These are phyloP conservation scores for Gadopsis bispinosus DNA, from an alignment of 2,797 vertebrate genomes.

Conservation along the genomic window DNA sequence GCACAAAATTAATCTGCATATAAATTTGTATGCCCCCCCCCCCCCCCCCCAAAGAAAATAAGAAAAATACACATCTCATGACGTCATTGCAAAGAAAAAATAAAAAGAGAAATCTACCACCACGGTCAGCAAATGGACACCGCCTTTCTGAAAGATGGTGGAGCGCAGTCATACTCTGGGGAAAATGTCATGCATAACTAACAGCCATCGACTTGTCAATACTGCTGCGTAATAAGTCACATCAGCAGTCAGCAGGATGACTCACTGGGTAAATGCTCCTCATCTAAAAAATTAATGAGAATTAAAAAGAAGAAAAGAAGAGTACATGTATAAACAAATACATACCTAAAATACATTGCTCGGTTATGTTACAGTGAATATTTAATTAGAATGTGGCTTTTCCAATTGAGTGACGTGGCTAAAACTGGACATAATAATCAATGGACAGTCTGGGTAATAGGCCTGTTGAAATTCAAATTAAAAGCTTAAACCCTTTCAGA, in stretches of 20 bases:
- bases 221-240: slow-evolving; percentile 17
- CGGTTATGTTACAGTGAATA: slow-evolving; percentile 19
- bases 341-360: slow-evolving; percentile 1
- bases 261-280: background rate
- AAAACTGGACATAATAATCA: slow-evolving; percentile 33
- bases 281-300: background rate
- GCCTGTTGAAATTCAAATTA: slow-evolving; percentile 52
- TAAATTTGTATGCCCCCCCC: too few species aligned
- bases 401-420: slow-evolving; percentile 22
- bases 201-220: slow-evolving; percentile 11
- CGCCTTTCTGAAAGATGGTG: slow-evolving; percentile 25
- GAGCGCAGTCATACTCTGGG: background rate
- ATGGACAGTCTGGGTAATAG: slow-evolving; percentile 29
- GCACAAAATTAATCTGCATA: too few species aligned
- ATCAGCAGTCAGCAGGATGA: slow-evolving; percentile 23
- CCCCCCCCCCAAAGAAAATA: slow-evolving; percentile 27
- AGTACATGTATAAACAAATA: slow-evolving; percentile 7
- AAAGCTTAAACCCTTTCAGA: slow-evolving; percentile 37
- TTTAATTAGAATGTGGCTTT: slow-evolving; percentile 36
- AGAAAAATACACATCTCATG: slow-evolving; percentile 47
- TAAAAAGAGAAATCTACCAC: slow-evolving; percentile 2
- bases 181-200: slow-evolving; percentile 29
- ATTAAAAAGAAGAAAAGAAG: background rate
- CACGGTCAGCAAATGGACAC: slow-evolving; percentile 12
- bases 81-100: slow-evolving; percentile 26